Evolutionary conservation across 2,888 invertebrate genomes (phyloP).

Genomic region (Synergus umbraculus): DNA sequence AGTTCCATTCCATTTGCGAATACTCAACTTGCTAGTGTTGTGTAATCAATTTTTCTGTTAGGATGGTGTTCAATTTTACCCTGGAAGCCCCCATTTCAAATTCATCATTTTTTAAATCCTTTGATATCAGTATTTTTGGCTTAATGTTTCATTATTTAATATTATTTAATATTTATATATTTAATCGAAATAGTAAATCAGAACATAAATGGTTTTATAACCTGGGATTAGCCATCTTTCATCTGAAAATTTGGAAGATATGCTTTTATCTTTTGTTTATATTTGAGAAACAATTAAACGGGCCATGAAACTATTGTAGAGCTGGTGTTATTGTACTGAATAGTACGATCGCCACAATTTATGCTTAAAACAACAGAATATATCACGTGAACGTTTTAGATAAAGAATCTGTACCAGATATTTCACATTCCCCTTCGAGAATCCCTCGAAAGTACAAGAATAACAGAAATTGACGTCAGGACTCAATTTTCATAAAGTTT

Average conservation of each 20-base stretch:
- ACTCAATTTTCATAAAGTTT: background rate
- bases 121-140: too few species aligned
- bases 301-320: background rate
- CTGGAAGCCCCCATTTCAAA: too few species aligned
- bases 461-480: slow-evolving; percentile 15
- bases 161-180: too few species aligned
- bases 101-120: too few species aligned
- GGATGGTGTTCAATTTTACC: too few species aligned
- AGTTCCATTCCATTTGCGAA: slow-evolving; percentile 49
- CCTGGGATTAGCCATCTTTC: background rate
- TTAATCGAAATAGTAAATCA: background rate
- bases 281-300: background rate
- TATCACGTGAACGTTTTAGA: background rate
- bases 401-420: background rate
- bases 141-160: too few species aligned
- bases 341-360: background rate
- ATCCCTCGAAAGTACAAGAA: slow-evolving; percentile 10
- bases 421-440: background rate
- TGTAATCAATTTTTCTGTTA: too few species aligned
- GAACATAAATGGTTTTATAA: background rate
- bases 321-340: background rate
- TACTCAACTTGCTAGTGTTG: slow-evolving; percentile 19
- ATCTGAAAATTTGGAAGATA: background rate
- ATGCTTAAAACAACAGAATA: background rate
- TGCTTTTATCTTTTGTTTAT: too few species aligned